Evolutionary conservation across 1,140 invertebrate species (phyloP).

Genomic region (Pachypeltis micranthus): DNA sequence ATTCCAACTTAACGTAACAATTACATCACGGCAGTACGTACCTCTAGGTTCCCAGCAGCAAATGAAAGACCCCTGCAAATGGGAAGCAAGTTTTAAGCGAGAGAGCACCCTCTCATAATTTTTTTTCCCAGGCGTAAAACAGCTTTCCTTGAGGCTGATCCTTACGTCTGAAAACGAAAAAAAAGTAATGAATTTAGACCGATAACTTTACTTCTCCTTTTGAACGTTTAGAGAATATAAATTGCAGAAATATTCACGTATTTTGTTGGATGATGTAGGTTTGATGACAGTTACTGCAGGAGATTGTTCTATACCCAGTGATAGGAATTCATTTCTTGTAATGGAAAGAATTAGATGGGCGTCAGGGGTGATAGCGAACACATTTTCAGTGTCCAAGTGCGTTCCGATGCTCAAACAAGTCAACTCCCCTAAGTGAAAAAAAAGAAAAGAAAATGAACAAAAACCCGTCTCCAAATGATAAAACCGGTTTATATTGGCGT

Average conservation of each 20-base stretch:
- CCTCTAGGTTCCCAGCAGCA: neutral
- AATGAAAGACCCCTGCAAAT: neutral
- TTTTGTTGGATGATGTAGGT: neutral
- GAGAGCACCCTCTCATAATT: neutral
- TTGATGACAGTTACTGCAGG: neutral
- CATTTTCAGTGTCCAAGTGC: neutral
- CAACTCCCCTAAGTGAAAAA: neutral
- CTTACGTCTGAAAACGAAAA: neutral
- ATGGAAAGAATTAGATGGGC: neutral
- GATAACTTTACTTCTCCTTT: too few species aligned
- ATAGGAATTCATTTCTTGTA: neutral
- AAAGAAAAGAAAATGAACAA: neutral
- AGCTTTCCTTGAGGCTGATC: neutral
- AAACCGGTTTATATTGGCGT: too few species aligned
- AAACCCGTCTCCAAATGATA: too few species aligned
- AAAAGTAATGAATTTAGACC: too few species aligned
- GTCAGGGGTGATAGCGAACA: neutral
- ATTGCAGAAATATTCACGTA: neutral
- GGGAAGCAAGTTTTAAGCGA: neutral
- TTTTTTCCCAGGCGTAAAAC: neutral
- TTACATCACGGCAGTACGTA: too few species aligned
- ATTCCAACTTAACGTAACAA: too few species aligned
- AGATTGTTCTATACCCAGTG: neutral
- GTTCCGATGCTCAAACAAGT: neutral
- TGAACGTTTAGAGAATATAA: too few species aligned